A percentile compares a stretch with the other conserved stretches of the same genome.
Conservation (phyloP, 2,888 invertebrate genomes). For the Caenorhabditis afra region DNA sequence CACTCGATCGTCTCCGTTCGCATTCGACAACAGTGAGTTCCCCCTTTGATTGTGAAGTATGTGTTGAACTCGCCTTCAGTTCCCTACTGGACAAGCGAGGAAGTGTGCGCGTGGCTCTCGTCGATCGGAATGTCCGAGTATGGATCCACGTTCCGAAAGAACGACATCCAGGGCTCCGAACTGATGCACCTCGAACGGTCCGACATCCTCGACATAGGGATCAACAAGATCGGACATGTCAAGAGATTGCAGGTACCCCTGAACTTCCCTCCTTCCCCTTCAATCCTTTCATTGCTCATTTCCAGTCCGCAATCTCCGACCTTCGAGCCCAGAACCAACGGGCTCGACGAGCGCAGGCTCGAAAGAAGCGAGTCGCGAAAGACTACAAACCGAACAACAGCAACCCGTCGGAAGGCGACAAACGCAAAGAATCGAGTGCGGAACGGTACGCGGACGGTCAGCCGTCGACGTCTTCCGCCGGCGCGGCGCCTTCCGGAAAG, state of each 20-base stretch:
- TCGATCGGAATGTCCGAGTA: slow-evolving; percentile 92
- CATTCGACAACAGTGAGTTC: slow-evolving; percentile 54
- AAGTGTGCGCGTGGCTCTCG: slow-evolving; percentile 93
- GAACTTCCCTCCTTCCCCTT: no score
- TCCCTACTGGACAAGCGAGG: slow-evolving; percentile 88
- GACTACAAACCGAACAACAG: slow-evolving; percentile 20
- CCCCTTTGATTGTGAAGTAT: no score
- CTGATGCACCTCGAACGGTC: slow-evolving; percentile 86
- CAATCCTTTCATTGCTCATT: no score
- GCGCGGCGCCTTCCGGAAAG: neutral
- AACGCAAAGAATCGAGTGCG: slow-evolving; percentile 38
- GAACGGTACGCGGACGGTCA: slow-evolving; percentile 33
- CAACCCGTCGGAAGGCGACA: neutral
- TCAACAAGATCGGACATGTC: slow-evolving; percentile 95
- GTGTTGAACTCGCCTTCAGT: slow-evolving; percentile 62
- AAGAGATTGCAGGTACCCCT: slow-evolving; percentile 87
- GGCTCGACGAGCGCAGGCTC: slow-evolving; percentile 34
- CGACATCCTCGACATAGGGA: slow-evolving; percentile 88
- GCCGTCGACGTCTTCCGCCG: slow-evolving; percentile 37
- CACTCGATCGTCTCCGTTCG: slow-evolving; percentile 31
- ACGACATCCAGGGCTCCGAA: slow-evolving; percentile 67
- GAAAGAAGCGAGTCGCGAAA: slow-evolving; percentile 41
- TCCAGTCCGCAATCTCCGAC: slow-evolving; percentile 54
- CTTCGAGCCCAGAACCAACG: slow-evolving; percentile 43
- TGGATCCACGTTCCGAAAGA: slow-evolving; percentile 88